Percentiles rank a stretch among this genome's conserved stretches.
Conservation (phyloP, 2,888 invertebrate species). For the Torymus texanus region DNA sequence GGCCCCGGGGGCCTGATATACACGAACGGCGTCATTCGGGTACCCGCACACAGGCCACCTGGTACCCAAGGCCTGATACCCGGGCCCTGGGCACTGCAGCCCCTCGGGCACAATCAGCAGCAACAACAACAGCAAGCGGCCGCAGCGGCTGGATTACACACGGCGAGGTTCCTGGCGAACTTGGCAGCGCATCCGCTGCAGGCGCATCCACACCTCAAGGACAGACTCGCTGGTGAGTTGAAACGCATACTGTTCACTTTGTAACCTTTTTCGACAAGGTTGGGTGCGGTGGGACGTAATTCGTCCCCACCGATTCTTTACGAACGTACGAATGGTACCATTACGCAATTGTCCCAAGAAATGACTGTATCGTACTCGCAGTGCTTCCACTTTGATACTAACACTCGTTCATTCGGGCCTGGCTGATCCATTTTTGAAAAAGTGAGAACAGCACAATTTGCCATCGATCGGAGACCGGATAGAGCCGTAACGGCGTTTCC, state of each 20-base stretch:
- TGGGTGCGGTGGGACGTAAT: slow-evolving; percentile 9
- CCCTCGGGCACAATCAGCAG: slow-evolving; percentile 69
- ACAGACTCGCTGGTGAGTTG: slow-evolving; percentile 70
- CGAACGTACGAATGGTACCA: no score
- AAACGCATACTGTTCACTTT: background rate
- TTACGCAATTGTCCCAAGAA: no score
- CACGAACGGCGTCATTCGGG: slow-evolving; percentile 83
- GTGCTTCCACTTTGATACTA: no score
- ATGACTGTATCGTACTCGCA: no score
- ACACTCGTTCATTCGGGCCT: background rate
- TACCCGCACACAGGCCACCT: slow-evolving; percentile 86
- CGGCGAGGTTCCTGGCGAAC: slow-evolving; percentile 72
- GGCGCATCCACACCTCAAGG: slow-evolving; percentile 73
- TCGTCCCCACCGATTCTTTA: no score
- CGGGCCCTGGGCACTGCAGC: slow-evolving; percentile 65
- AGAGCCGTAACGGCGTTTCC: background rate
- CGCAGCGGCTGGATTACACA: slow-evolving; percentile 70
- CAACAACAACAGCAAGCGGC: slow-evolving; percentile 67
- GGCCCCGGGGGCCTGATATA: slow-evolving; percentile 71
- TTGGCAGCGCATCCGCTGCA: slow-evolving; percentile 73
- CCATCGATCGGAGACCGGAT: background rate
- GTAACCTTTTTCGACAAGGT: background rate
- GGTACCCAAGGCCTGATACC: slow-evolving; percentile 75
- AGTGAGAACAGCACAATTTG: background rate
- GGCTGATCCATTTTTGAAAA: slow-evolving; percentile 17